Evolutionary conservation across 1,140 invertebrate species (phyloP).

Genomic region (Papilio helenus): DNA sequence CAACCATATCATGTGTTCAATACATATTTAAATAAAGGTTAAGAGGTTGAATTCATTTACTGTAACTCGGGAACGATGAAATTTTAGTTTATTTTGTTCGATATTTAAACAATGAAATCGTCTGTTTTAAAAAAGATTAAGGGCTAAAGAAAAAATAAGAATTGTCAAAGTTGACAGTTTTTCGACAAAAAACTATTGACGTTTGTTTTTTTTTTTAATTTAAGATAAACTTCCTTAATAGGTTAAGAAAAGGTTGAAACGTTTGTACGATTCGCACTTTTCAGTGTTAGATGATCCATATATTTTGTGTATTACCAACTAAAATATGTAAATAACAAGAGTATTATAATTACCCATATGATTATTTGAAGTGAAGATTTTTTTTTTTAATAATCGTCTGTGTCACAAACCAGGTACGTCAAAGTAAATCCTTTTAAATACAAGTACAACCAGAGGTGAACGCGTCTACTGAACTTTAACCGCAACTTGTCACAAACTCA

Average conservation of each 20-base stretch:
- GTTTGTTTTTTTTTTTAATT: slow-evolving; percentile 18
- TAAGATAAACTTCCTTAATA: not conserved
- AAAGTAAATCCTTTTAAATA: slow-evolving; percentile 38
- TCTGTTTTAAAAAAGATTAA: not conserved
- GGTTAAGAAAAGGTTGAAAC: not conserved
- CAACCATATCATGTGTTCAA: slow-evolving; percentile 51
- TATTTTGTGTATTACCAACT: not conserved
- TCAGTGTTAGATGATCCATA: no score
- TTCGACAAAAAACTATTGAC: not conserved
- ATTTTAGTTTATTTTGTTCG: slow-evolving; percentile 21
- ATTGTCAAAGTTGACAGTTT: not conserved
- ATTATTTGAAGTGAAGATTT: not conserved
- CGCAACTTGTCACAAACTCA: slow-evolving; percentile 72
- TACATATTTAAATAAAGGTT: slow-evolving; percentile 58
- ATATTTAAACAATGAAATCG: not conserved
- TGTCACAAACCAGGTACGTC: slow-evolving; percentile 8
- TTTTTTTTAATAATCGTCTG: slow-evolving; percentile 9
- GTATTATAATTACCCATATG: slow-evolving; percentile 16
- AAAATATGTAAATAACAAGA: not conserved
- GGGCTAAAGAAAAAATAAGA: not conserved
- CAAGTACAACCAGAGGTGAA: slow-evolving; percentile 59
- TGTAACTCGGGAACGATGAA: slow-evolving; percentile 17
- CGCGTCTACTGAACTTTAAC: slow-evolving; percentile 64
- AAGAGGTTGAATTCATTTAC: slow-evolving; percentile 44
- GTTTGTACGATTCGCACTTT: not conserved